Conservation (phyloP, 2,113 vertebrate genomes). For the Lagopus muta region DNA sequence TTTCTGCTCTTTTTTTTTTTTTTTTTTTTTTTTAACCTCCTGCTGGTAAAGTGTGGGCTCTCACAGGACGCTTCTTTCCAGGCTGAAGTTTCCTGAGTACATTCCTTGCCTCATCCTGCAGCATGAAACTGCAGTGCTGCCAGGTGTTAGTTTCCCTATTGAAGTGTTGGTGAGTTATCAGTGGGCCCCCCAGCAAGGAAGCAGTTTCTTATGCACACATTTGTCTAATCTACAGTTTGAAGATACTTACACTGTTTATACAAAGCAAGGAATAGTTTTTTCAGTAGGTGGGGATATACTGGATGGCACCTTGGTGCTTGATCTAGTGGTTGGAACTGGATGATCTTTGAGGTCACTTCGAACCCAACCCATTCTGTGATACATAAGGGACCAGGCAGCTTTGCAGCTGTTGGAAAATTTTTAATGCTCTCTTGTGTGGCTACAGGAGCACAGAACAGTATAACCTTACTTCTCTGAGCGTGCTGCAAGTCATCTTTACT, state of each 20-base stretch:
- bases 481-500: background rate
- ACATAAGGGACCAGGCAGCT: no score
- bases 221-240: background rate
- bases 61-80: background rate
- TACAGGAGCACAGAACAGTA: fast-evolving
- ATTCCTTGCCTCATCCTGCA: background rate
- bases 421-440: background rate
- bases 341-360: no score
- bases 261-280: background rate
- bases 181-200: background rate
- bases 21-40: background rate
- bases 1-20: no score
- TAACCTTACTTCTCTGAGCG: background rate
- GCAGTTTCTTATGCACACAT: background rate
- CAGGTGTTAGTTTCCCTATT: background rate
- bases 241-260: background rate
- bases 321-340: no score
- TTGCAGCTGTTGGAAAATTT: background rate
- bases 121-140: background rate
- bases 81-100: background rate
- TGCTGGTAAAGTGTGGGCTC: background rate
- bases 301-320: no score
- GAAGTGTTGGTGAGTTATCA: background rate
- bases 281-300: background rate
- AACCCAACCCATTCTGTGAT: no score